phyloP scores from a whole-genome alignment of 2,113 vertebrate species.

The Triplophysa siluroides region DNA sequence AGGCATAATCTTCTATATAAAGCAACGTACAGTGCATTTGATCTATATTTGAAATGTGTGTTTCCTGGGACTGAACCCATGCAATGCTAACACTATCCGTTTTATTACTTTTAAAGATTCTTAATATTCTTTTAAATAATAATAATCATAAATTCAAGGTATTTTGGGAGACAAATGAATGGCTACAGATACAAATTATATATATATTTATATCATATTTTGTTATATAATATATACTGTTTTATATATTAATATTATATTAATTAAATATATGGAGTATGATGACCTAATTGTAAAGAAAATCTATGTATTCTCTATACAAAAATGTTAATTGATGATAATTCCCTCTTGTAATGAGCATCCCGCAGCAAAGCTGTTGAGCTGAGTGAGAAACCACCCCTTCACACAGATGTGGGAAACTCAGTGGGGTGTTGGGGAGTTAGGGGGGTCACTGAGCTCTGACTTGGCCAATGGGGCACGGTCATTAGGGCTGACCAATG shows the following conservation, averaged over 20 bases:
- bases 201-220: too few relatives aligned
- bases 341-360: conserved; percentile 33
- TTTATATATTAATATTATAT: too few relatives aligned
- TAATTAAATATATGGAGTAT: neutral
- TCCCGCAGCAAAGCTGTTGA: conserved; percentile 44
- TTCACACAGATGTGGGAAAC: conserved; percentile 79
- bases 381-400: conserved; percentile 73
- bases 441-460: conserved; percentile 64
- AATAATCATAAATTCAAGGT: neutral
- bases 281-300: neutral
- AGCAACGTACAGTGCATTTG: neutral
- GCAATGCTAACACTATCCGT: too few relatives aligned
- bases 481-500: conserved; percentile 85
- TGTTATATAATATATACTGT: neutral
- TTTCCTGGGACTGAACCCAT: too few relatives aligned
- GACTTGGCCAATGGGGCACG: conserved; percentile 82
- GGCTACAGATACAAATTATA: too few relatives aligned
- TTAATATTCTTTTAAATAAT: neutral
- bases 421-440: conserved; percentile 66
- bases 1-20: too few relatives aligned
- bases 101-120: neutral
- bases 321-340: conserved; percentile 25
- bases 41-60: too few relatives aligned
- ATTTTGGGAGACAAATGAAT: neutral
- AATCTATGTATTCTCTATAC: neutral